Base-by-base conservation (phyloP, 2,113 vertebrate genomes). In the Emydura subglobosa region DNA sequence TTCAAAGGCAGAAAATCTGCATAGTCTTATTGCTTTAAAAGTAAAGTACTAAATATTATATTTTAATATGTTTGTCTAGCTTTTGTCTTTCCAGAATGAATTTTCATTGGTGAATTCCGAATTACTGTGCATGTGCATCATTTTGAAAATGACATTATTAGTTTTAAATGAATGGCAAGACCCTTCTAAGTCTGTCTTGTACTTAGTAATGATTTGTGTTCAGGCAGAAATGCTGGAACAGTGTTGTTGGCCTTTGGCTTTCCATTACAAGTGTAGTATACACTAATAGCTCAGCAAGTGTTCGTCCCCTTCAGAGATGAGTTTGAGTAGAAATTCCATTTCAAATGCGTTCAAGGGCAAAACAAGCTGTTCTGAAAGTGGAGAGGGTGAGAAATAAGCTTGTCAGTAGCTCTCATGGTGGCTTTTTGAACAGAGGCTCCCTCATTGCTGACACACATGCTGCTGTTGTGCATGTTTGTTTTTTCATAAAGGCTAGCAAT, bases 351-450 rank as follows among this genome's bases (percentile, higher is more conserved):
- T 82, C 57, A 89, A 84, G 44, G 57, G n/a, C 53, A 89, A 27
- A 83, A 76, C 91, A 94, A 95, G 16, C 34, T 94, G 17, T 81
- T 96, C 86, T 72, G 53, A 94, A 86, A 17, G 0, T 29, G 27
- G 21, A 79, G n/a, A 79, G 65, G 1, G 42, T 91, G 76, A 95
- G 50, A 95, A 98, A 96, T 92, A 94, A 92, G 24, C 83, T 91
- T 95, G 59, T 78, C 86, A 93, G 34, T 84, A 87, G 11, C 22
- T 93, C 29, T 76, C 0, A 0, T 24, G 2, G 14, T 53, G 47
- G 13, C 6, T 17, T 88, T 50, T 78, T 68, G 1, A 87, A 10
- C 47, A 81, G 50, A 92, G 76, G 85, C 92, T 87, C 4, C 12
- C 54, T 4, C 25, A 25, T 87, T 6, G 72, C 42, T 89, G n/a